A percentile compares a stretch with the other conserved stretches of the same genome.
phyloP scores from a whole-genome alignment of 2,797 vertebrate species.

The Hephaestus fuliginosus region DNA sequence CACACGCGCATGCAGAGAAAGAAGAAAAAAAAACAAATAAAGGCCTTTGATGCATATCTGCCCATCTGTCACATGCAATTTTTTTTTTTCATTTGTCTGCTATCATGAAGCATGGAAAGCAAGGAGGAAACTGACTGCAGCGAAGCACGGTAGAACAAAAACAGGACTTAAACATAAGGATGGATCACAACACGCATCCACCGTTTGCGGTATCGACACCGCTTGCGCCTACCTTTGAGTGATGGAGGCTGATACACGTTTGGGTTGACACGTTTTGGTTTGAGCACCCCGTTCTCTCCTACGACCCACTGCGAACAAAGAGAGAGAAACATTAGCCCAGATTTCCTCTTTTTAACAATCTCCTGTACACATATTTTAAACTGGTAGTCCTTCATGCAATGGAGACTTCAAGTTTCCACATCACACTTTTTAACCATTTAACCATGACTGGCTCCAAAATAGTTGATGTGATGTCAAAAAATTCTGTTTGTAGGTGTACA shows the following conservation, averaged over 20 bases:
- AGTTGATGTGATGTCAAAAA: not conserved
- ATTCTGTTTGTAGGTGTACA: not conserved
- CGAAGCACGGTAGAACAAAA: slow-evolving; percentile 70
- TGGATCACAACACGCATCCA: slow-evolving; percentile 50
- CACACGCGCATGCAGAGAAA: slow-evolving; percentile 20
- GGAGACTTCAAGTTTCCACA: not conserved
- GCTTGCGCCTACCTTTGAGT: slow-evolving; percentile 91
- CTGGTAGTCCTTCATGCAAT: too few species aligned
- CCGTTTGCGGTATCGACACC: not conserved
- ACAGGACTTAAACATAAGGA: slow-evolving; percentile 59
- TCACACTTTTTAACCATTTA: not conserved
- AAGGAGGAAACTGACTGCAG: slow-evolving; percentile 42
- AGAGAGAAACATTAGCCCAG: not conserved
- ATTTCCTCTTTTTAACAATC: not conserved
- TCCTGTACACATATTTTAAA: not conserved
- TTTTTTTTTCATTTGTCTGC: slow-evolving; percentile 7
- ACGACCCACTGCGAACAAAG: slow-evolving; percentile 88
- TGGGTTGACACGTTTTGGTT: slow-evolving; percentile 93
- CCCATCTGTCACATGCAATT: slow-evolving; percentile 64
- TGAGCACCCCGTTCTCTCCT: slow-evolving; percentile 94
- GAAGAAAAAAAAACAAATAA: not conserved
- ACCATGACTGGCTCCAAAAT: not conserved
- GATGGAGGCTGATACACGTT: slow-evolving; percentile 95
- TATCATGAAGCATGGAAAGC: slow-evolving; percentile 29
- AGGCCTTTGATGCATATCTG: slow-evolving; percentile 29